Evolutionary conservation across 2,888 invertebrate species (phyloP).

Genomic region (Dioctria linearis): DNA sequence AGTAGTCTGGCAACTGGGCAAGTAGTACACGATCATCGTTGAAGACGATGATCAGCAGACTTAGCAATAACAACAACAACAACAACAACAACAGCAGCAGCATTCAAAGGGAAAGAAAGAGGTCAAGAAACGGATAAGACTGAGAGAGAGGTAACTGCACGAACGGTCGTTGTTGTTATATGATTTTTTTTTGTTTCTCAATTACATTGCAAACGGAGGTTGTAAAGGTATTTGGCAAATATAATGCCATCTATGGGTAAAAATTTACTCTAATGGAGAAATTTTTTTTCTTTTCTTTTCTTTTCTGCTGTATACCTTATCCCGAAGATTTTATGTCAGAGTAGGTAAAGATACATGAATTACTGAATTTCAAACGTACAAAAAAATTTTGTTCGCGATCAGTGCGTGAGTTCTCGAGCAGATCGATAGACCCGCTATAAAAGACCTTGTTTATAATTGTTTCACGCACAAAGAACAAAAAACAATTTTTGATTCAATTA

Average conservation of each 20-base stretch:
- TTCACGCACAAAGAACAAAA: background rate
- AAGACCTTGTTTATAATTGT: conserved; percentile 4
- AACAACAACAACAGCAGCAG: too few relatives aligned
- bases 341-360: background rate
- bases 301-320: background rate
- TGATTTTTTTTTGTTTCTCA: background rate
- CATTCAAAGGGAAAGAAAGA: conserved; percentile 47
- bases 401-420: background rate
- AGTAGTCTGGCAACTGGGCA: conserved; percentile 39
- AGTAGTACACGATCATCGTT: conserved; percentile 28
- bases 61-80: background rate
- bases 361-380: background rate
- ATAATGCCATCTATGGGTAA: conserved; percentile 15
- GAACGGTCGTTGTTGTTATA: background rate
- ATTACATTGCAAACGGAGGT: background rate
- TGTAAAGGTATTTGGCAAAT: conserved; percentile 10
- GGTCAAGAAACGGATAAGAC: conserved; percentile 50
- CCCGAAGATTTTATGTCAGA: too few relatives aligned
- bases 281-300: background rate
- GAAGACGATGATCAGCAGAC: too few relatives aligned
- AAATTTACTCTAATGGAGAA: background rate
- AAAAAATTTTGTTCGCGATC: background rate
- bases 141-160: conserved; percentile 30
- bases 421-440: background rate
- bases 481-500: conserved; percentile 18